These are phyloP conservation scores for Sussaba pulchella DNA, from an alignment of 2,888 invertebrate genomes.

Conservation along the genomic window DNA sequence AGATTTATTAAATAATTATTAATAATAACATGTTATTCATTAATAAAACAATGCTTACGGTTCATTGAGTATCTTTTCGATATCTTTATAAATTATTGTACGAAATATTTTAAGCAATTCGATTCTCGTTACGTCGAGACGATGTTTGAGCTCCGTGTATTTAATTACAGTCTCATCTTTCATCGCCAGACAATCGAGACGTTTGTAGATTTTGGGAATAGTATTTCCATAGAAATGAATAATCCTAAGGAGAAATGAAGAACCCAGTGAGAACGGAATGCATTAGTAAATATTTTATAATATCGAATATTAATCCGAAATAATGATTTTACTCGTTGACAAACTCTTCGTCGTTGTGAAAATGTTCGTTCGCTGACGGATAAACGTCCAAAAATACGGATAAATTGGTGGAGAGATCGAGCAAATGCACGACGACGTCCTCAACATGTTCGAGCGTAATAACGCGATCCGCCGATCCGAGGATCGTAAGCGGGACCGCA, in stretches of 20 bases:
- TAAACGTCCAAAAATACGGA: conserved; percentile 89
- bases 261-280: background rate
- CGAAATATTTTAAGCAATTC: conserved; percentile 85
- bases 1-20: too few relatives aligned
- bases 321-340: conserved; percentile 84
- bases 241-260: conserved; percentile 86
- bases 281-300: too few relatives aligned
- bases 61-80: conserved; percentile 80
- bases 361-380: conserved; percentile 85
- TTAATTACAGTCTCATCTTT: conserved; percentile 82
- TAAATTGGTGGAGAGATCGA: conserved; percentile 90
- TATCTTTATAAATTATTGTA: conserved; percentile 80
- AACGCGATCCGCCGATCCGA: conserved; percentile 67
- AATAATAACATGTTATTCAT: too few relatives aligned
- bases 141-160: conserved; percentile 83
- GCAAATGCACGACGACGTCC: conserved; percentile 89
- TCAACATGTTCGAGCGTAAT: conserved; percentile 86
- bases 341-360: conserved; percentile 87
- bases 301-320: too few relatives aligned
- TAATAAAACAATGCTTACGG: conserved; percentile 84
- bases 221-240: conserved; percentile 91
- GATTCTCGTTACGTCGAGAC: conserved; percentile 85
- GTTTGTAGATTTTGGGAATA: conserved; percentile 89
- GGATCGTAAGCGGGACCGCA: conserved; percentile 74
- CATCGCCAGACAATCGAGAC: conserved; percentile 85